Evolutionary conservation across 1,140 invertebrate species (phyloP).

Genomic region (Eueides isabella): DNA sequence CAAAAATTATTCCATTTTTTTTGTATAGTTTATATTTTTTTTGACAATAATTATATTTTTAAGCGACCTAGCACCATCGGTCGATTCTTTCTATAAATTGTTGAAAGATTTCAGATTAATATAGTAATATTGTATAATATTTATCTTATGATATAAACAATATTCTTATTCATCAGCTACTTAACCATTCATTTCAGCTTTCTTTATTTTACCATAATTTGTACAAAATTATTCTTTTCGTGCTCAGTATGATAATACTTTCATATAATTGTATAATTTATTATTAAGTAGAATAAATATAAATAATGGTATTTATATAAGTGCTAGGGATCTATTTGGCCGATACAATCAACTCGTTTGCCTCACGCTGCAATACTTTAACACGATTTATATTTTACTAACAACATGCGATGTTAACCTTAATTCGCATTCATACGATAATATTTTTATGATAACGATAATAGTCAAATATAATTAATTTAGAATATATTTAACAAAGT

Average conservation of each 20-base stretch:
- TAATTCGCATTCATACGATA: background rate
- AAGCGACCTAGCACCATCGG: background rate
- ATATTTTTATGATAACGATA: background rate
- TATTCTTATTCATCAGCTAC: too few species aligned
- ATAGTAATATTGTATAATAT: too few species aligned
- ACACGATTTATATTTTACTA: conserved; percentile 26
- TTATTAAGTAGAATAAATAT: background rate
- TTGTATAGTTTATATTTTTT: too few species aligned
- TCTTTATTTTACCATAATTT: too few species aligned
- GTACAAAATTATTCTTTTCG: too few species aligned
- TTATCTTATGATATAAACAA: too few species aligned
- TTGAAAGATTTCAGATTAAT: background rate
- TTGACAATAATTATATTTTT: background rate
- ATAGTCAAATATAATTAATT: too few species aligned
- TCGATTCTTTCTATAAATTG: background rate
- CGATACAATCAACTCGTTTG: conserved; percentile 49
- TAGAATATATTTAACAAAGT: too few species aligned
- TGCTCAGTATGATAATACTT: too few species aligned
- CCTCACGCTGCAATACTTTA: conserved; percentile 32
- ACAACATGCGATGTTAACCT: conserved; percentile 12
- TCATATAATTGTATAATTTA: too few species aligned
- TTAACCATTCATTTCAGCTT: too few species aligned
- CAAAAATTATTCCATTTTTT: too few species aligned
- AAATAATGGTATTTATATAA: background rate
- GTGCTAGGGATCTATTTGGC: conserved; percentile 35